Evolutionary conservation across 2,113 vertebrate species (phyloP).

Genomic region (Sigmodon hispidus): DNA sequence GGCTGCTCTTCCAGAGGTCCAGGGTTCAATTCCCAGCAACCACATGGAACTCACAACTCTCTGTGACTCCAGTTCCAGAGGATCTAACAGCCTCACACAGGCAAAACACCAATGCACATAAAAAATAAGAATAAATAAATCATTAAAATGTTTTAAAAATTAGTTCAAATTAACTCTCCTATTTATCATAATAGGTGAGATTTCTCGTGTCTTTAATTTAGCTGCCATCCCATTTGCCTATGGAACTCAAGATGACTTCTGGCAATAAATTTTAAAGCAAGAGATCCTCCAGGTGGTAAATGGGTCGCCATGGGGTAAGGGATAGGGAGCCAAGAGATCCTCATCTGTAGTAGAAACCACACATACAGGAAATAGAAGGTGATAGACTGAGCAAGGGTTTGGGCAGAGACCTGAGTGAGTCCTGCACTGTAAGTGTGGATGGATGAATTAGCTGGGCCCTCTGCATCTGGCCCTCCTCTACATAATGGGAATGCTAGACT

Average conservation of each 20-base stretch:
- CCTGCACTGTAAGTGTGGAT: neutral
- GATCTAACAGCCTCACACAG: neutral
- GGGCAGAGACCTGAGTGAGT: neutral
- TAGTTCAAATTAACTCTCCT: neutral
- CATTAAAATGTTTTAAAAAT: neutral
- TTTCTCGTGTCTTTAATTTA: neutral
- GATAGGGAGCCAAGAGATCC: neutral
- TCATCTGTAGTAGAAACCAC: fast-evolving
- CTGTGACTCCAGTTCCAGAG: neutral
- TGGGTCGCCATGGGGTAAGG: too few species aligned
- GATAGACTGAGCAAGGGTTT: neutral
- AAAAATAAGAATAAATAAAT: neutral
- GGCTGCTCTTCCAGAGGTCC: neutral
- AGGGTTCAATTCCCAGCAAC: neutral
- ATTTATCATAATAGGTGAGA: neutral
- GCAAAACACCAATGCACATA: neutral
- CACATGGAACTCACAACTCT: neutral
- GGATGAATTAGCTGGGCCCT: neutral
- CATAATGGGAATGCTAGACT: fast-evolving
- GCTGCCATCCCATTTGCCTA: neutral
- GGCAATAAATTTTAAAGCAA: neutral
- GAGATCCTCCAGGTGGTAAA: neutral
- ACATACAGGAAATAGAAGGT: too few species aligned
- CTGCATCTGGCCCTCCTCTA: neutral
- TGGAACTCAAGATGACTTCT: neutral